A percentile compares a stretch with the other conserved stretches of the same genome.
These are phyloP conservation scores for Drosophila melanica DNA, from an alignment of 1,140 invertebrate genomes.

Conservation along the genomic window DNA sequence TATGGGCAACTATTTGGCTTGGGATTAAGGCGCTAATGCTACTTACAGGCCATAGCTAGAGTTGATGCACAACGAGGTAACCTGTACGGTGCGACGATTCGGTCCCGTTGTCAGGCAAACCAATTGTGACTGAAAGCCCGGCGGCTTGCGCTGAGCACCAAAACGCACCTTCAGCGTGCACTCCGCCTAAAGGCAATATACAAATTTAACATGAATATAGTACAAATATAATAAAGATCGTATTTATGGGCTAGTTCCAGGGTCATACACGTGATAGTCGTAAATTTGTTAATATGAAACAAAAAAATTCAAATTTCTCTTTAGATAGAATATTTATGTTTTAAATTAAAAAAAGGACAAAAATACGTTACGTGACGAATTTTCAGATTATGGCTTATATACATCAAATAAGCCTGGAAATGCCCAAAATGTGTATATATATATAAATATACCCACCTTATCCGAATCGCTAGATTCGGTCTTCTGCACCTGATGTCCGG, in stretches of 20 bases:
- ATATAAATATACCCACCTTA: conserved; percentile 80
- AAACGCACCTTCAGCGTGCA: conserved; percentile 88
- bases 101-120: conserved; percentile 95
- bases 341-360: too few species aligned
- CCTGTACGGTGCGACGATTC: conserved; percentile 91
- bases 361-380: too few species aligned
- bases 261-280: too few species aligned
- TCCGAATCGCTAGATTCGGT: conserved; percentile 86
- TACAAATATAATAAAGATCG: neutral
- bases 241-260: neutral
- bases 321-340: too few species aligned
- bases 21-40: conserved; percentile 30
- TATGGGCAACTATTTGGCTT: conserved; percentile 13
- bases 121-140: conserved; percentile 97
- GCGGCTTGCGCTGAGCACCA: conserved; percentile 91
- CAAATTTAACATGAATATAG: neutral
- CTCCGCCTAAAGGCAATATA: conserved; percentile 83
- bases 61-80: conserved; percentile 96
- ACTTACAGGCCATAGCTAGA: conserved; percentile 98
- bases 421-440: neutral
- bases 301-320: too few species aligned
- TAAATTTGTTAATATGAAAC: too few species aligned
- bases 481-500: conserved; percentile 86
- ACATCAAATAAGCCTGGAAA: neutral
- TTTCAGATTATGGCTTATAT: too few species aligned